phyloP scores from a whole-genome alignment of 2,113 vertebrate species.

The Channa argus region DNA sequence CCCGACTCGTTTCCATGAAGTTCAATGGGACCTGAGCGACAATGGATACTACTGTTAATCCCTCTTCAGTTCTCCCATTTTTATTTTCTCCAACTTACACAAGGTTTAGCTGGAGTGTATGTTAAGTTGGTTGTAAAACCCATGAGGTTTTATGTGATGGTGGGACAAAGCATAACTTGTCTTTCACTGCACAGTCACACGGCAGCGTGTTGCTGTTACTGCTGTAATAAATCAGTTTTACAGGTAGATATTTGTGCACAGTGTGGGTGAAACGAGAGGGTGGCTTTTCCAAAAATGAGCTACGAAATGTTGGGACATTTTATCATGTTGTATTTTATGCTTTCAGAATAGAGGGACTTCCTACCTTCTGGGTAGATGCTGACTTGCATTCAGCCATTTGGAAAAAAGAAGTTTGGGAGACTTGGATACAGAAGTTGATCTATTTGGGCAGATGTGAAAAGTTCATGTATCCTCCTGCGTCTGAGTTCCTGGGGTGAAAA shows the following conservation, averaged over 20 bases:
- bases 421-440: too few species aligned
- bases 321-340: too few species aligned
- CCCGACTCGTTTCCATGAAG: neutral
- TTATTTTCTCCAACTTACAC: conserved; percentile 4
- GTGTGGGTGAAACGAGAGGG: neutral
- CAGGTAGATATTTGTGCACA: neutral
- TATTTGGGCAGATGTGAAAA: too few species aligned
- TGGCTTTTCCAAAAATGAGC: neutral
- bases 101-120: neutral
- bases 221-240: conserved; percentile 30
- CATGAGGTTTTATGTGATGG: neutral
- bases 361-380: too few species aligned
- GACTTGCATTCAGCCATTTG: too few species aligned
- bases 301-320: neutral
- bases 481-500: too few species aligned
- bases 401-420: too few species aligned
- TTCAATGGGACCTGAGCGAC: neutral
- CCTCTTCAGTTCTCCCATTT: neutral
- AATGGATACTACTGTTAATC: neutral
- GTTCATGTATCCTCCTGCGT: too few species aligned
- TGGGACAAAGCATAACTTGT: conserved; percentile 28
- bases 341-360: too few species aligned
- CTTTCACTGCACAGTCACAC: neutral
- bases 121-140: too few species aligned
- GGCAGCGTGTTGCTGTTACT: conserved; percentile 1